These are phyloP conservation scores for Hybos culiciformis DNA, from an alignment of 2,888 invertebrate genomes.

Conservation along the genomic window DNA sequence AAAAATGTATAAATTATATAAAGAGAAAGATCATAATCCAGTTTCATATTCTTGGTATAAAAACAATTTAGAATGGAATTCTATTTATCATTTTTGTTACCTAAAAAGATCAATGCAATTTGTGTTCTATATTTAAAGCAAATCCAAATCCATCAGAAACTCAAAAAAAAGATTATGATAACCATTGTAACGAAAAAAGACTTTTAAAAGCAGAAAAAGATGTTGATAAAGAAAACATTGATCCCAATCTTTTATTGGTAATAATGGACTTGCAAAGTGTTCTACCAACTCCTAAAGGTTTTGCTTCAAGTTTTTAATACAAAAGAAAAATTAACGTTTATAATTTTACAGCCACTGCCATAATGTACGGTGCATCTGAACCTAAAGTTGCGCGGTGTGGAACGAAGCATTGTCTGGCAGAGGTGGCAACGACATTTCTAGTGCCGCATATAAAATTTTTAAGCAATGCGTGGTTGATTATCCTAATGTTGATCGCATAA, in stretches of 20 bases:
- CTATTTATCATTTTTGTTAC: background rate
- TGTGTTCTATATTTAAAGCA: background rate
- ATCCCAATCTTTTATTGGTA: background rate
- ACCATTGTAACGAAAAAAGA: background rate
- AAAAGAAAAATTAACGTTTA: background rate
- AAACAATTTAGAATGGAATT: background rate
- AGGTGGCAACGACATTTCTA: background rate
- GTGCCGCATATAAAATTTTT: background rate
- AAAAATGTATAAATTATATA: background rate
- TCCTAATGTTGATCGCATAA: background rate
- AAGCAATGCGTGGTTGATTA: background rate
- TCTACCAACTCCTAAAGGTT: background rate
- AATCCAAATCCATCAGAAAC: background rate
- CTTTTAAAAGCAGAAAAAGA: background rate
- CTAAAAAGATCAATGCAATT: background rate
- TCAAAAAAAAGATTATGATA: background rate
- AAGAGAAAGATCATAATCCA: background rate
- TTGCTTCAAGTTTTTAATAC: background rate
- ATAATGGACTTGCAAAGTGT: background rate
- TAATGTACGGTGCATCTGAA: background rate
- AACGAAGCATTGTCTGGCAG: background rate
- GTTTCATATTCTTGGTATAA: background rate
- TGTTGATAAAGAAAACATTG: background rate
- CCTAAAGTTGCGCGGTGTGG: background rate
- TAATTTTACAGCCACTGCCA: background rate